These are phyloP conservation scores for Rhabdornis inornatus DNA, from an alignment of 2,113 vertebrate genomes.

Conservation along the genomic window DNA sequence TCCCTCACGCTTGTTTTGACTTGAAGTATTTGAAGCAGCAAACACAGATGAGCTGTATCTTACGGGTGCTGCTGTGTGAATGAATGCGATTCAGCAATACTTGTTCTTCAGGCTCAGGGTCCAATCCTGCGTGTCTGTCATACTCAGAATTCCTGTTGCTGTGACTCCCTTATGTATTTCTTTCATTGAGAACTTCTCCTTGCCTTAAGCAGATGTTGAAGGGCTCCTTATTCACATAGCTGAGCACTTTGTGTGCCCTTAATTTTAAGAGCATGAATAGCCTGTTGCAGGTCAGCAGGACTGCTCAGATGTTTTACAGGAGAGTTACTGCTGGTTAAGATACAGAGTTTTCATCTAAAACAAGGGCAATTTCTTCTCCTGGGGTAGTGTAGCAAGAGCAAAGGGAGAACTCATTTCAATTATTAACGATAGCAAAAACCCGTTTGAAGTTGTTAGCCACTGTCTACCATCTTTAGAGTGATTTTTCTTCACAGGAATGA, in stretches of 20 bases:
- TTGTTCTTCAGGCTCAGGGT: not conserved
- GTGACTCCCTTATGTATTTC: not conserved
- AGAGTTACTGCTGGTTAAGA: not conserved
- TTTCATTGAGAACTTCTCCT: not conserved
- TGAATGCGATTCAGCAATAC: not conserved
- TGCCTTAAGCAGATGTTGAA: not conserved
- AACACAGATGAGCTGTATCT: not conserved
- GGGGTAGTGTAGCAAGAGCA: not conserved
- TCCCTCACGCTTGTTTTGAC: conserved; percentile 56
- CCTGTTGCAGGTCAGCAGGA: not conserved
- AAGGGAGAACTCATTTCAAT: not conserved
- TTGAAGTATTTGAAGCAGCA: conserved; percentile 3
- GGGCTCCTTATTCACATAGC: not conserved
- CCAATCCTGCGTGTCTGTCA: not conserved
- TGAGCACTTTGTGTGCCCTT: not conserved
- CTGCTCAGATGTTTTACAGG: not conserved
- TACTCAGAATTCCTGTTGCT: not conserved
- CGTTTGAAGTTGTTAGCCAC: not conserved
- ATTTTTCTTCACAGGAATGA: not conserved
- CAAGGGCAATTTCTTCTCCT: not conserved
- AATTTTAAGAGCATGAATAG: not conserved
- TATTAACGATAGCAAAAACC: not conserved
- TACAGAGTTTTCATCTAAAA: not conserved
- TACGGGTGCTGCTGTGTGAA: not conserved
- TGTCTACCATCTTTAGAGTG: not conserved